phyloP scores from a whole-genome alignment of 2,113 vertebrate species.

The Dinomys branickii region DNA sequence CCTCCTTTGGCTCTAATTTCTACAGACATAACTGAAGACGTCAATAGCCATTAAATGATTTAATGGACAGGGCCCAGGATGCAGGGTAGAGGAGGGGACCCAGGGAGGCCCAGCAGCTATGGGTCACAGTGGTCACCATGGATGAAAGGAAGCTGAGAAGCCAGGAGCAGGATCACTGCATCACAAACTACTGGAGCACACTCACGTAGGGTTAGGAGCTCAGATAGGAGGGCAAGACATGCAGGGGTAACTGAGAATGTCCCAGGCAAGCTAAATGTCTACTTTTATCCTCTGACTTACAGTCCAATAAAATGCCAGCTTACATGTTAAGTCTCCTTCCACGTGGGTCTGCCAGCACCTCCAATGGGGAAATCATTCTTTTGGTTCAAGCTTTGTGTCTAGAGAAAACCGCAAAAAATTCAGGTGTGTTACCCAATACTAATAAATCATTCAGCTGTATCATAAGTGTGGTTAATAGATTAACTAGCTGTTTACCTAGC shows the following conservation, averaged over 20 bases:
- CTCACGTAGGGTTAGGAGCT: neutral
- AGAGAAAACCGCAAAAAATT: constrained; percentile 31
- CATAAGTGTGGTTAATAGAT: constrained; percentile 25
- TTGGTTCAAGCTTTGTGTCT: neutral
- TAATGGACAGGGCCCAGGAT: neutral
- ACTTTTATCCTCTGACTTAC: neutral
- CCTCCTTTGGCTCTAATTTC: constrained; percentile 43
- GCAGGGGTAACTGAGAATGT: neutral
- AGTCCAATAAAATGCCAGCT: neutral
- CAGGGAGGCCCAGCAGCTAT: neutral
- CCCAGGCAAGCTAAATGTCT: neutral
- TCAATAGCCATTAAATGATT: constrained; percentile 4
- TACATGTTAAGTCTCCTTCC: neutral
- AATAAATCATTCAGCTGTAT: neutral
- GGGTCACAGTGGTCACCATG: neutral
- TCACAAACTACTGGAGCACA: neutral
- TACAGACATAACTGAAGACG: neutral
- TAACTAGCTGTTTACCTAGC: constrained; percentile 40
- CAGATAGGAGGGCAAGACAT: neutral
- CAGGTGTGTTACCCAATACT: neutral
- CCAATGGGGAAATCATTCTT: neutral
- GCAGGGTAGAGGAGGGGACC: too few species aligned
- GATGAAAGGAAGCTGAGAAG: neutral
- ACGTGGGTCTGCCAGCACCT: neutral
- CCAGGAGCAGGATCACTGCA: too few species aligned